These are phyloP conservation scores for Donacobius atricapilla DNA, from an alignment of 2,113 vertebrate genomes.

Conservation along the genomic window DNA sequence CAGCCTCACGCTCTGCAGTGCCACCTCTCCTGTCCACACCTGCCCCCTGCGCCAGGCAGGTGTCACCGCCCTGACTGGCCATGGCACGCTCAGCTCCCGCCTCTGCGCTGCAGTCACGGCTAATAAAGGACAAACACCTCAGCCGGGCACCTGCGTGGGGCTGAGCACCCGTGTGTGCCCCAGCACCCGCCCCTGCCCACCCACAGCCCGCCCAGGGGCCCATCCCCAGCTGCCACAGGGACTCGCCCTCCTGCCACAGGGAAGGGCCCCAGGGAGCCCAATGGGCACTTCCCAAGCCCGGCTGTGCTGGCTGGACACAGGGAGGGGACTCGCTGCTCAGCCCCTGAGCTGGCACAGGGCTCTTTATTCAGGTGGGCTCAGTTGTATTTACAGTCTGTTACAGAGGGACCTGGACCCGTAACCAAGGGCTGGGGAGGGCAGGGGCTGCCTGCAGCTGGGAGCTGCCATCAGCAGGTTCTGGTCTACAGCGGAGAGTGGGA, in stretches of 20 bases:
- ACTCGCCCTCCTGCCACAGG: accelerated
- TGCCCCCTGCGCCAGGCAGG: not conserved
- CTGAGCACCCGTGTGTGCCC: accelerated
- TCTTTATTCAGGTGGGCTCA: not conserved
- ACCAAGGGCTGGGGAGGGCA: not conserved
- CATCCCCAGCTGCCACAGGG: no score
- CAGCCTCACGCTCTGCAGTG: accelerated
- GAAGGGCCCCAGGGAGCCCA: not conserved
- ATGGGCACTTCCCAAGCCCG: not conserved
- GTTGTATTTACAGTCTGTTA: not conserved
- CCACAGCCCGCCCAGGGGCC: not conserved
- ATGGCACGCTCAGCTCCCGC: not conserved
- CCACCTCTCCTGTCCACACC: not conserved
- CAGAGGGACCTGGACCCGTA: not conserved
- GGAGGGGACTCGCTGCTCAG: not conserved
- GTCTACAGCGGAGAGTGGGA: not conserved
- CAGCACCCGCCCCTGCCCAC: accelerated
- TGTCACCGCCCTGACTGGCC: not conserved
- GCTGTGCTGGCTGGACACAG: not conserved
- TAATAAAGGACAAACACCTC: not conserved
- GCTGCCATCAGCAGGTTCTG: not conserved
- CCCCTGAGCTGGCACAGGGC: not conserved
- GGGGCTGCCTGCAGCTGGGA: not conserved
- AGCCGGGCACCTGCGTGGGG: accelerated
- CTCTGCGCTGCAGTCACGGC: not conserved